Base-by-base conservation (phyloP, 2,888 invertebrate genomes). In the Napeogenes sylphis region DNA sequence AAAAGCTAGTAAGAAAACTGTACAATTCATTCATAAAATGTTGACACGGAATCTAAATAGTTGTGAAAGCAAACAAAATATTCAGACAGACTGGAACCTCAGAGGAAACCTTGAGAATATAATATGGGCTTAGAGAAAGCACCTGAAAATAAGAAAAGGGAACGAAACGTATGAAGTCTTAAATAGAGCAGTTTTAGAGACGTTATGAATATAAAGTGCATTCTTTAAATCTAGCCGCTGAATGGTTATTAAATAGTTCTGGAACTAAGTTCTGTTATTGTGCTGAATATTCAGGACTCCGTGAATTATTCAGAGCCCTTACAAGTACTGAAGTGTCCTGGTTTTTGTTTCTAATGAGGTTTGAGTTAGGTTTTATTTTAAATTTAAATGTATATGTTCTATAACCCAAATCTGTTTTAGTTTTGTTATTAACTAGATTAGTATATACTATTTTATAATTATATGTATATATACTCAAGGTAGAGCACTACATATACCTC, bases 141-240 rank as follows among this genome's bases (percentile, higher is more conserved):
- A 54, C 14, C 47, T 46, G 62, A 64, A 63, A 60, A 61, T 64
- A 21, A 21, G 21, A 62, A 66, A 57, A 56, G 56, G 53, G 51
- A 55, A 57, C 51, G 51, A 33, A 57, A 56, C 55, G 55, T 61
- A 59, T 61, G 46, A 55, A 54, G 55, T 61, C 53, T 62, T 57
- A 66, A 64, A 66, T 59, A 58, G 62, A 54, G 32, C 59, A 60
- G 57, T 64, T 63, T 54, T 62, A 46, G 56, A 45, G 62, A 46
- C 62, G 33, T 56, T 62, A 56, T 67, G 66, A 64, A 67, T 67
- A 67, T 62, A 54, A 62, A 67, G 55, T 59, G 55, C 45, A 57
- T 13, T 47, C 10, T 51, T 51, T 21, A 51, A 51, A 51, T 51
- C 56, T 32, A 30, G 6, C n/a, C 30, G 30, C 42, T 53, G 61